Evolutionary conservation across 2,113 vertebrate genomes (phyloP), one percentile per base, ranked within the genome.

Genomic region (Alethe castanea): DNA sequence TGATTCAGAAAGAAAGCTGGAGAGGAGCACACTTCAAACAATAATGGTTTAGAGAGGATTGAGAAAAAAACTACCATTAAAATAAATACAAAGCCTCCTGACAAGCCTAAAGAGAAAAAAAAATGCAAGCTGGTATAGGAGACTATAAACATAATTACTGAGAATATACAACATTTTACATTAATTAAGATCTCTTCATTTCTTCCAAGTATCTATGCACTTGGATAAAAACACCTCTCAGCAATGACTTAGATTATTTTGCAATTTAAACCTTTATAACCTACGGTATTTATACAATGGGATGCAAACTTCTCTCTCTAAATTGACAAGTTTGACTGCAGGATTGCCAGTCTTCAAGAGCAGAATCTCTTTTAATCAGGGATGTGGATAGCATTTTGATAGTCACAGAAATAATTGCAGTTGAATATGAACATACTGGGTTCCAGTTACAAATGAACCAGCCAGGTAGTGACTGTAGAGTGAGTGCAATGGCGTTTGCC

Each of bases 1-100:
- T 93, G 70, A 95, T 81, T 97, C 90, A 87, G 76, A 97, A 90
- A 93, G 85, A 74, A 52, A 54, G 79, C 73, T 40, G 91, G 72
- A 95, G 84, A 93, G 19, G 4, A 95, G 22, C 53, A 48, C 62
- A 81, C 77, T 88, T 90, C 61, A 95, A 93, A 86, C 17, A 81
- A 36, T 64, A 48, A 86, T 57, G 8, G 29, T 86, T 95, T 81
- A 77, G 14, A 81, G 54, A 35, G 38, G 88, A 90, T 25, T 67
- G 92, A 95, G 72, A 92, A 94, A 95, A 93, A 38, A 96, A 73
- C 79, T 81, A 71, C 45, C 85, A 56, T 78, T 66, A 42, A 80
- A 67, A 95, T 62, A 81, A 94, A 69, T 42, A 44, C 59, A 38
- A 92, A 80, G 29, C 12, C 36, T 87, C 17, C 38, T 25, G 14